Conservation (phyloP, 2,113 vertebrate species). For the Thamnophis sirtalis region DNA sequence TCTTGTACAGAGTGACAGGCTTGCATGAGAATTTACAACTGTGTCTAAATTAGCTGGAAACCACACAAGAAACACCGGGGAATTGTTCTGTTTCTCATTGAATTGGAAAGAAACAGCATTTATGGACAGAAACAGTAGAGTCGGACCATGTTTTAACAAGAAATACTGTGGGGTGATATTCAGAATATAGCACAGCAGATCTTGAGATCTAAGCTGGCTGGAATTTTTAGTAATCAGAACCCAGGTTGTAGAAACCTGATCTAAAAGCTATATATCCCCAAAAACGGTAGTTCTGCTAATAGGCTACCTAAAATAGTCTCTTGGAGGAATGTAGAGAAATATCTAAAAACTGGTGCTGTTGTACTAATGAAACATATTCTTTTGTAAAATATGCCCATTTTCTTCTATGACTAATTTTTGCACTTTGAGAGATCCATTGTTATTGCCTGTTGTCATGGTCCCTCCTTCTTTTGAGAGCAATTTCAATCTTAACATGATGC, state of each 20-base stretch:
- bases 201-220: not conserved
- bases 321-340: not conserved
- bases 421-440: not conserved
- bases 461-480: not conserved
- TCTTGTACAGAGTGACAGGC: not conserved
- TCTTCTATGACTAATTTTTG: not conserved
- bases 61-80: not conserved
- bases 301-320: not conserved
- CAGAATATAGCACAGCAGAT: not conserved
- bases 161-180: not conserved
- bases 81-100: conserved; percentile 11
- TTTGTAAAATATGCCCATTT: not conserved
- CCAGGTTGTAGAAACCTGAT: not conserved
- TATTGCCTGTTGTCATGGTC: not conserved
- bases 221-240: not conserved
- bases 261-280: not conserved
- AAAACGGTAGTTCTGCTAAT: not conserved
- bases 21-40: not conserved
- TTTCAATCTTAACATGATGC: not conserved
- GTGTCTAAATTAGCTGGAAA: not conserved
- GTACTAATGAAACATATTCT: not conserved
- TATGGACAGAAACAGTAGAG: not conserved
- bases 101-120: not conserved
- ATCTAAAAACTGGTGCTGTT: not conserved
- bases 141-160: not conserved